Evolutionary conservation across 1,140 invertebrate species (phyloP).

Genomic region (Bombus difficillimus): DNA sequence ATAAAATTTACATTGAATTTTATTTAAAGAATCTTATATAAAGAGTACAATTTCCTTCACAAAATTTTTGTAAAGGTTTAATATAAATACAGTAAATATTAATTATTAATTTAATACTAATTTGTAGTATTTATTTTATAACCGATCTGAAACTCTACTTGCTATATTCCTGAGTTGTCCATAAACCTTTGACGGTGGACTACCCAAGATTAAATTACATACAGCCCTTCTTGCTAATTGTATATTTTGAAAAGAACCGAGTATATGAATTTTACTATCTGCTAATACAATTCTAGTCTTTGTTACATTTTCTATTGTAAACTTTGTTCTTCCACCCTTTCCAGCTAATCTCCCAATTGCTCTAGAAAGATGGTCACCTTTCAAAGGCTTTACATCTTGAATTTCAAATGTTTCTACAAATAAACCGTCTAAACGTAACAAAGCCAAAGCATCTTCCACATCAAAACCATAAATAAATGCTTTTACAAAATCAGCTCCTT

Average conservation of each 20-base stretch:
- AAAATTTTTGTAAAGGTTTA: neutral
- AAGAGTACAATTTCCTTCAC: constrained; percentile 27
- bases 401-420: constrained; percentile 99
- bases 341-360: constrained; percentile 98
- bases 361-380: constrained; percentile 97
- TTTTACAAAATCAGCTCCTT: constrained; percentile 98
- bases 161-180: constrained; percentile 95
- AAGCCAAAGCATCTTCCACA: constrained; percentile 97
- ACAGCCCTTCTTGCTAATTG: constrained; percentile 97
- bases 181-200: constrained; percentile 97
- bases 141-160: constrained; percentile 90
- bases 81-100: constrained; percentile 11
- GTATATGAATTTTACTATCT: constrained; percentile 97
- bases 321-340: constrained; percentile 98
- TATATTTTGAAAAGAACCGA: constrained; percentile 99
- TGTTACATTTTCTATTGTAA: constrained; percentile 99
- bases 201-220: constrained; percentile 98
- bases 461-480: constrained; percentile 99
- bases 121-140: constrained; percentile 83
- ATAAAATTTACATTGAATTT: constrained; percentile 4
- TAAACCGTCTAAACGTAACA: constrained; percentile 97
- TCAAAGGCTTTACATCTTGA: constrained; percentile 97
- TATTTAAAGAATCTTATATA: constrained; percentile 27
- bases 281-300: constrained; percentile 99
- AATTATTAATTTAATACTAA: constrained; percentile 8